A percentile compares a stretch with the other conserved stretches of the same genome.
These are phyloP conservation scores for Linnaemya vulpina DNA, from an alignment of 2,888 invertebrate genomes.

Conservation along the genomic window DNA sequence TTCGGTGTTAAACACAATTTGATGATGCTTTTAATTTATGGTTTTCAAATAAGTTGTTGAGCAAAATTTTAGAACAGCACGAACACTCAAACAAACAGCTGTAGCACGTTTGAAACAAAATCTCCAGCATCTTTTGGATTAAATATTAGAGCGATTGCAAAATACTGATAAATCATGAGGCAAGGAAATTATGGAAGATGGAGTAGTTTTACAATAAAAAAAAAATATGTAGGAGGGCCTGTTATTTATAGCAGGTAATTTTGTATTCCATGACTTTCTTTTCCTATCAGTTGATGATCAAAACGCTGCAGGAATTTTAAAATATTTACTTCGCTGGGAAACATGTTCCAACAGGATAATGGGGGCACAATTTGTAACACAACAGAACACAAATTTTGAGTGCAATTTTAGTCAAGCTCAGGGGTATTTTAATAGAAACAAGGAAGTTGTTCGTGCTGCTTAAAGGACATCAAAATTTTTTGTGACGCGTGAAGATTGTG, in stretches of 20 bases:
- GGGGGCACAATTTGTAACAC: no score
- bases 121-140: neutral
- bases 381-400: no score
- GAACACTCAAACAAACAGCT: neutral
- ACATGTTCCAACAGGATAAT: neutral
- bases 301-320: neutral
- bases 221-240: slow-evolving; percentile 1
- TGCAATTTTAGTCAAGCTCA: no score
- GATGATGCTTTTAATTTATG: slow-evolving; percentile 72
- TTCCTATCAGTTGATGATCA: neutral
- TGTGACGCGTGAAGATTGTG: no score
- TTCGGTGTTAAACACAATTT: slow-evolving; percentile 71
- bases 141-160: slow-evolving; percentile 17
- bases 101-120: neutral
- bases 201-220: slow-evolving; percentile 28
- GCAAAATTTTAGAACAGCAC: slow-evolving; percentile 62
- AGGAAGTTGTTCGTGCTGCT: no score
- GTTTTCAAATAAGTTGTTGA: slow-evolving; percentile 71
- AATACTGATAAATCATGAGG: slow-evolving; percentile 64
- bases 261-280: neutral
- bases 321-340: neutral
- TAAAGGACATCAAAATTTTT: no score
- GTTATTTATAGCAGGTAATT: slow-evolving; percentile 6
- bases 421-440: no score
- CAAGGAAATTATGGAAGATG: slow-evolving; percentile 43